phyloP scores from a whole-genome alignment of 2,888 invertebrate species.

The Hydropsyche betteni region DNA sequence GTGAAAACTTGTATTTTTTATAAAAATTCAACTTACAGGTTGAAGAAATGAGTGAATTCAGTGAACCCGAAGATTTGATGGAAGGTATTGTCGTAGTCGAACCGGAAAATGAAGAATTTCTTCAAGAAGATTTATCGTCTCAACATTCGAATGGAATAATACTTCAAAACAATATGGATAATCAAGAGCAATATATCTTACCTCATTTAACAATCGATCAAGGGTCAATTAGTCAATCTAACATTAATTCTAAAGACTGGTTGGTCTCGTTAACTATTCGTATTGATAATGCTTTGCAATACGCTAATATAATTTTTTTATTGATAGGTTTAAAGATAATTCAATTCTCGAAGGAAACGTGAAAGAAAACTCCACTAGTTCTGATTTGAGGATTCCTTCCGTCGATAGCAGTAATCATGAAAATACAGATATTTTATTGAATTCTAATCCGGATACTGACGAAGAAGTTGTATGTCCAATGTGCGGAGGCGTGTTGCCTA shows the following conservation, averaged over 20 bases:
- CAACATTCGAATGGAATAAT: slow-evolving; percentile 56
- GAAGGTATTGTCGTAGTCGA: slow-evolving; percentile 83
- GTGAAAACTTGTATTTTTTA: neutral
- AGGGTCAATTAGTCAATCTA: slow-evolving; percentile 60
- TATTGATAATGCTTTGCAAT: too few relatives aligned
- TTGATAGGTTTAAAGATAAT: too few relatives aligned
- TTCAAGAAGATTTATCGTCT: slow-evolving; percentile 49
- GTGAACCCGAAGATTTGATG: slow-evolving; percentile 87
- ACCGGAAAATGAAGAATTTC: slow-evolving; percentile 58
- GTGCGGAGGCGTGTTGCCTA: slow-evolving; percentile 43
- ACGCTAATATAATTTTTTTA: too few relatives aligned
- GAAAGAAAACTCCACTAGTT: too few relatives aligned
- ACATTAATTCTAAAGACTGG: slow-evolving; percentile 52
- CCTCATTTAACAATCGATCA: slow-evolving; percentile 63
- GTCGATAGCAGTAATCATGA: slow-evolving; percentile 7
- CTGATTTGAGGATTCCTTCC: too few relatives aligned
- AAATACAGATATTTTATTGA: neutral
- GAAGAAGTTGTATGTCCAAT: slow-evolving; percentile 45
- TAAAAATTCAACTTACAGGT: slow-evolving; percentile 54
- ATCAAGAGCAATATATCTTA: slow-evolving; percentile 56
- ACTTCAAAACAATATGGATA: slow-evolving; percentile 41
- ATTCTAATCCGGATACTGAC: slow-evolving; percentile 11
- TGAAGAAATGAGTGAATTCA: slow-evolving; percentile 78
- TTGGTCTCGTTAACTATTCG: neutral
- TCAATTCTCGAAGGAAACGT: too few relatives aligned